A percentile compares a stretch with the other conserved stretches of the same genome.
Evolutionary conservation across 2,888 invertebrate genomes (phyloP).

Genomic region (Tupiocoris notatus): DNA sequence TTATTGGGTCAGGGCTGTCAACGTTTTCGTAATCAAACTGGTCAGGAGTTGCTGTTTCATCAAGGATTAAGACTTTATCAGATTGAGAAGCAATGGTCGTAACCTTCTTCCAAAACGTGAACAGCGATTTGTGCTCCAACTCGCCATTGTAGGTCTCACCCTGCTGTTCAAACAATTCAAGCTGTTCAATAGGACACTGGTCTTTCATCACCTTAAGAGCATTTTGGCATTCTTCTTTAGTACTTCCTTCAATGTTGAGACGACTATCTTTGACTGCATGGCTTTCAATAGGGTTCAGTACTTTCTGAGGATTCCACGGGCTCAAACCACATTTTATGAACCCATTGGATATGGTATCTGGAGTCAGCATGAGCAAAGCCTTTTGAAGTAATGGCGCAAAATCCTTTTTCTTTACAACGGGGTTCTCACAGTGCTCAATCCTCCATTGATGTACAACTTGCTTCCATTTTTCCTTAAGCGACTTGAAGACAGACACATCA

Average conservation of each 20-base stretch:
- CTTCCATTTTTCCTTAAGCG: slow-evolving; percentile 2
- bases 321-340: neutral
- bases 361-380: slow-evolving; percentile 37
- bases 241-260: neutral
- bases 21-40: slow-evolving; percentile 14
- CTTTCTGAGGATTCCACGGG: slow-evolving; percentile 2
- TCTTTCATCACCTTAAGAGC: neutral
- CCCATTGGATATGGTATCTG: slow-evolving; percentile 40
- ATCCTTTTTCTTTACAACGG: slow-evolving; percentile 39
- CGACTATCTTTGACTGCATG: neutral
- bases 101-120: neutral
- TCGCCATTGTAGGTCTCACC: neutral
- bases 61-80: neutral
- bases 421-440: neutral
- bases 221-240: slow-evolving; percentile 9
- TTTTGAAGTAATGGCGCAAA: slow-evolving; percentile 44
- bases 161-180: neutral
- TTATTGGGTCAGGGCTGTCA: slow-evolving; percentile 3
- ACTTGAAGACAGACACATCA: slow-evolving; percentile 49
- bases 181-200: neutral
- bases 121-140: neutral
- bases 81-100: slow-evolving; percentile 12
- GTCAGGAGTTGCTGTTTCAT: slow-evolving; percentile 1
- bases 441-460: slow-evolving; percentile 31
- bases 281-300: slow-evolving; percentile 8